These are phyloP conservation scores for Archocentrus centrarchus DNA, from an alignment of 2,113 vertebrate genomes.

Conservation along the genomic window DNA sequence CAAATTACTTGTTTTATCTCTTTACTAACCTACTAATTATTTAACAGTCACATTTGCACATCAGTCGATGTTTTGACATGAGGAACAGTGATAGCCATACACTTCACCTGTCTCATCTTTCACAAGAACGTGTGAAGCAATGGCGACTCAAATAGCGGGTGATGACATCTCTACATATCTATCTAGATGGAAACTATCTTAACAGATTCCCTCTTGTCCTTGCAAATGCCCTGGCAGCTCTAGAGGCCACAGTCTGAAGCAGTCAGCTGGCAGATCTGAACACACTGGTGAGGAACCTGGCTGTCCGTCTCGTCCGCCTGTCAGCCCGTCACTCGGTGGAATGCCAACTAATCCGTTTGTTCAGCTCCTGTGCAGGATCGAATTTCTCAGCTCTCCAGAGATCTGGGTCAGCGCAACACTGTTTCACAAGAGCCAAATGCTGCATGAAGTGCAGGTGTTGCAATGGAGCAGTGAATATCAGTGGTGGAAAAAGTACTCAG, in stretches of 20 bases:
- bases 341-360: conserved; percentile 67
- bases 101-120: neutral
- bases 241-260: conserved; percentile 12
- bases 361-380: conserved; percentile 58
- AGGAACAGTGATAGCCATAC: neutral
- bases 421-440: conserved; percentile 9
- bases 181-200: conserved; percentile 25
- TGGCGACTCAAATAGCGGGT: conserved; percentile 12
- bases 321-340: conserved; percentile 64
- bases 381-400: conserved; percentile 60
- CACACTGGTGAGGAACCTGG: neutral
- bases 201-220: neutral
- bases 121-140: neutral
- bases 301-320: conserved; percentile 31
- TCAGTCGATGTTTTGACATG: neutral
- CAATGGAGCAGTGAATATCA: neutral
- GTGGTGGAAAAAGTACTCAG: neutral
- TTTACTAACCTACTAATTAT: neutral
- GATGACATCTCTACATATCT: conserved; percentile 6
- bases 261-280: conserved; percentile 16
- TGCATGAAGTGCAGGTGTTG: neutral
- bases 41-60: conserved; percentile 1
- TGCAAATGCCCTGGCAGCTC: neutral
- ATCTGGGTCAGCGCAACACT: conserved; percentile 68
- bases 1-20: neutral